Base-by-base conservation (phyloP, 2,888 invertebrate species). In the Nowickia ferox region DNA sequence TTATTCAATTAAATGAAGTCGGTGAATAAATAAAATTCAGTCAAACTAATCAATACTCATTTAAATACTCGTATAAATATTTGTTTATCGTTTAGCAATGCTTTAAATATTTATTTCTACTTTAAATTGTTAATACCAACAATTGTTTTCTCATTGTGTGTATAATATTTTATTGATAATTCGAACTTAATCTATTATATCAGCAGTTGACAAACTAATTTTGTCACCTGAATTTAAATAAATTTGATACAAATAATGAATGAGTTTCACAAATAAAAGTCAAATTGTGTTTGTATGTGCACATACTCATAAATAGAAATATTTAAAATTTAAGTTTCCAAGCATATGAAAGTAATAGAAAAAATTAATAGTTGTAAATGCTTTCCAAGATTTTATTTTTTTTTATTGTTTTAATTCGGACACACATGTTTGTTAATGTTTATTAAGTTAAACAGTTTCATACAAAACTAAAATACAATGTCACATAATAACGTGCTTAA, bases 161-260 rank as follows among this genome's bases (percentile, higher is more conserved):
- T 57, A 48, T 40, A 10, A 66, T 42, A 78, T 53, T 69, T 46
- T 61, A 63, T 71, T 53, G 61, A 44, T 71, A 53, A 71, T 71
- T 44, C 42, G 44, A 44, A 15, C 51, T 78, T 71, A 79, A 63
- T 79, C 44, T 44, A 46, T 61, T 46, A 53, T 71, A 71, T 71
- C 63, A 55, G n/a, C 63, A 79, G 63, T 38, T 79, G 69, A 55
- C 53, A 79, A 38, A 44, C 15, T 71, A 63, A 71, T 71, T 63
- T 79, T 79, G 51, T 46, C 79, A 79, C 71, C 53, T 79, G 17
- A 30, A 63, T 55, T 55, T 46, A 71, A 61, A 69, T 53, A 69
- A 61, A 78, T 44, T 40, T 61, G n/a, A 44, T 19, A 46, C 15
- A 15, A 1, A 2, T 75, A 51, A n/a, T 66, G 30, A 40, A 66